phyloP scores from a whole-genome alignment of 1,140 invertebrate genomes.

The Achatina immaculata region DNA sequence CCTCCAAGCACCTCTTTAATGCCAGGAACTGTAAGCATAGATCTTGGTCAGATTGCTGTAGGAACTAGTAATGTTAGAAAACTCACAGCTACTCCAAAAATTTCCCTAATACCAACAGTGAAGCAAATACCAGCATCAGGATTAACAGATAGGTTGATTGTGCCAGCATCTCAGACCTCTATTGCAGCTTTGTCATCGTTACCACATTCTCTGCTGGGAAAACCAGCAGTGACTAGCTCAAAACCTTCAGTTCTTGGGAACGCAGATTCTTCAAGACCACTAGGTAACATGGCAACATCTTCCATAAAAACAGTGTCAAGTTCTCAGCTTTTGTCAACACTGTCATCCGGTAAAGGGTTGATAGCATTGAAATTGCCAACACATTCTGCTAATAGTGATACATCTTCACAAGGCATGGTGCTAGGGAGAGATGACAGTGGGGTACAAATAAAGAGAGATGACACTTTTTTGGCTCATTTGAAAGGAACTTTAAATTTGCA shows the following conservation, averaged over 20 bases:
- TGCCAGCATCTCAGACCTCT: background rate
- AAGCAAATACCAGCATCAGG: constrained; percentile 21
- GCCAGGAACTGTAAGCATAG: constrained; percentile 33
- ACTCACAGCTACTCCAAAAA: constrained; percentile 2
- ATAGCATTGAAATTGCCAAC: constrained; percentile 11
- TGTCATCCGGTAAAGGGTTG: constrained; percentile 10
- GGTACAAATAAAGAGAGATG: background rate
- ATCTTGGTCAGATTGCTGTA: constrained; percentile 26
- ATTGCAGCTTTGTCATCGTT: background rate
- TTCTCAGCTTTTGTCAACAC: background rate
- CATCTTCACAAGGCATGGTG: no score
- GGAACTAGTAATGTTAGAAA: background rate
- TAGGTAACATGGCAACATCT: background rate
- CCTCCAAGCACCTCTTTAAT: background rate
- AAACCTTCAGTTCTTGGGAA: background rate
- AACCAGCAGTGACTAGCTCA: background rate
- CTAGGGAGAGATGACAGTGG: background rate
- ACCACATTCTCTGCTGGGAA: background rate
- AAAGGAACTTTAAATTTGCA: background rate
- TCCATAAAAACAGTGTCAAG: background rate
- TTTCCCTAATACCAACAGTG: constrained; percentile 23
- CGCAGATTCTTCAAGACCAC: background rate
- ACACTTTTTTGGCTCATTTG: background rate
- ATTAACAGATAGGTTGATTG: background rate
- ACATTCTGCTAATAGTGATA: background rate